Conservation (phyloP, 2,888 invertebrate species). For the Metallyticus violacea region DNA sequence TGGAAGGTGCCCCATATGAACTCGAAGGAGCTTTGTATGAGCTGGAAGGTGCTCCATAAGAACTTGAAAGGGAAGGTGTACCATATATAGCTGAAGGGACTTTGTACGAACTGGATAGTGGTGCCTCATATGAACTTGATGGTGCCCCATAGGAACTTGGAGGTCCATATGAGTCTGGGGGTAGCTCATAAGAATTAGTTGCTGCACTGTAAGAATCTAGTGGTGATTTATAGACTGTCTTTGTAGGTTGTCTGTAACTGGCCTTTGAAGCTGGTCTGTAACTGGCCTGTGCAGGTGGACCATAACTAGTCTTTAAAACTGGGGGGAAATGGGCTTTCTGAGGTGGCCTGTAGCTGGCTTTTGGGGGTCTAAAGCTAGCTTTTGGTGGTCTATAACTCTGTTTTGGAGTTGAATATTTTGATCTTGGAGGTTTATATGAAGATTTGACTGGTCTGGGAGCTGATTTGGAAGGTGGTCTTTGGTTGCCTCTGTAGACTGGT, state of each 20-base stretch:
- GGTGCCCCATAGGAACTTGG: constrained; percentile 37
- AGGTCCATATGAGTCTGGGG: constrained; percentile 28
- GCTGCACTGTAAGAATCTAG: constrained; percentile 36
- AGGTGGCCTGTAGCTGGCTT: constrained; percentile 37
- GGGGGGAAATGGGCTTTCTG: constrained; percentile 35
- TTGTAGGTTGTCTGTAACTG: constrained; percentile 32
- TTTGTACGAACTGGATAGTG: constrained; percentile 30
- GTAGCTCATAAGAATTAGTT: constrained; percentile 9
- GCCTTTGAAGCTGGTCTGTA: constrained; percentile 38
- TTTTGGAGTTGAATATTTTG: constrained; percentile 38
- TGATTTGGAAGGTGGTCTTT: constrained; percentile 39
- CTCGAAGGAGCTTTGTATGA: constrained; percentile 35
- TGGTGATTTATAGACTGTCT: constrained; percentile 30
- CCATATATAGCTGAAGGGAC: constrained; percentile 22
- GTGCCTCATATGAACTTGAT: constrained; percentile 40
- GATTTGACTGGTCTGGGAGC: constrained; percentile 36
- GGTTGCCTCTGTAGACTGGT: constrained; percentile 33
- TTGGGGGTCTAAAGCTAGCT: constrained; percentile 38
- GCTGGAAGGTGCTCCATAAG: constrained; percentile 23
- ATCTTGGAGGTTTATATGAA: constrained; percentile 36
- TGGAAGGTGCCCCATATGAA: constrained; percentile 14
- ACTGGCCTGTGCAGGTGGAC: constrained; percentile 36
- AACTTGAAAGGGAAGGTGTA: constrained; percentile 36
- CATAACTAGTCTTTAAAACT: constrained; percentile 22
- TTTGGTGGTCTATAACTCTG: constrained; percentile 36